A percentile compares a stretch with the other conserved stretches of the same genome.
Conservation (phyloP, 2,888 invertebrate species). For the Lamellibrachia columna region DNA sequence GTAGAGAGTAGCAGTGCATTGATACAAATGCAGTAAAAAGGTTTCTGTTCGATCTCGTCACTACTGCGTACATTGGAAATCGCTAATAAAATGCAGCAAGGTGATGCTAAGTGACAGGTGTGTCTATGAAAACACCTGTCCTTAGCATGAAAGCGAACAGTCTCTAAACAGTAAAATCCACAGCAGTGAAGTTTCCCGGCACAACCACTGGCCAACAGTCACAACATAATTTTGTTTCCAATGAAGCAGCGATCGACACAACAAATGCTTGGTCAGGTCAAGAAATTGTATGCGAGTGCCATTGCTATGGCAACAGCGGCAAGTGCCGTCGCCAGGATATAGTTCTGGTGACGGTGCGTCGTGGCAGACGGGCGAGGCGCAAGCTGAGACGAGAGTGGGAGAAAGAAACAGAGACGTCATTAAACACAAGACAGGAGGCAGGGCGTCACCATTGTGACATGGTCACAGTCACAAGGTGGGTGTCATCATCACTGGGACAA, state of each 20-base stretch:
- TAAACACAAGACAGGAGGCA: neutral
- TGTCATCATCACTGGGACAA: neutral
- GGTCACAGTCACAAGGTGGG: neutral
- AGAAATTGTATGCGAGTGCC: constrained; percentile 6
- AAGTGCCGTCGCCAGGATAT: constrained; percentile 16
- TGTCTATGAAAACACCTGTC: neutral
- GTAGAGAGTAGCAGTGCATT: neutral
- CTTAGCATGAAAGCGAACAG: neutral
- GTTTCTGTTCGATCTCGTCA: neutral
- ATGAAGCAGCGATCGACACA: neutral
- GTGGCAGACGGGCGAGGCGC: neutral
- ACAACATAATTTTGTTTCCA: neutral
- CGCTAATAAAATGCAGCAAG: neutral
- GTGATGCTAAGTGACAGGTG: neutral
- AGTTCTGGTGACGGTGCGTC: neutral
- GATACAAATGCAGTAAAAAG: neutral
- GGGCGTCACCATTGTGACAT: neutral
- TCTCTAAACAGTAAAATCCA: neutral
- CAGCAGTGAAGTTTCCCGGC: neutral
- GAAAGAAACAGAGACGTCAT: neutral
- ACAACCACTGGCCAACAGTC: neutral
- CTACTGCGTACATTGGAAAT: neutral
- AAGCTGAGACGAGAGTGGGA: neutral
- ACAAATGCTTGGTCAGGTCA: neutral
- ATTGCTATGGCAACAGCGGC: neutral